These are phyloP conservation scores for Andrena haemorrhoa DNA, from an alignment of 2,888 invertebrate genomes.

Conservation along the genomic window DNA sequence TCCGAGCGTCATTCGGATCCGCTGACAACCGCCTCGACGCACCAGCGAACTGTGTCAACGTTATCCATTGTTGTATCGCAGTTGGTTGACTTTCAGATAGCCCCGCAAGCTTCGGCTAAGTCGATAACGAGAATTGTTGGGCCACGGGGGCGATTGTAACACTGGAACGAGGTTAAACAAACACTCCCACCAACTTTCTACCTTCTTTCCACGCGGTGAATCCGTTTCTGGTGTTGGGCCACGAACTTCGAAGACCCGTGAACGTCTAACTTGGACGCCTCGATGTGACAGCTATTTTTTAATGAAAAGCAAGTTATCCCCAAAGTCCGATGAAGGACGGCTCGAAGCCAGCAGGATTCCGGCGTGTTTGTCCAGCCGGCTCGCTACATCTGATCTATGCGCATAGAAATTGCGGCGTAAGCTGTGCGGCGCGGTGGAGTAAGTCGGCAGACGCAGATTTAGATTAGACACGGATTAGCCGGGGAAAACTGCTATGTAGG, in stretches of 20 bases:
- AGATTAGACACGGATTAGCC: conserved; percentile 56
- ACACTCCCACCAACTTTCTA: neutral
- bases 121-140: conserved; percentile 1
- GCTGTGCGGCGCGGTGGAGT: conserved; percentile 20
- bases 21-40: conserved; percentile 1
- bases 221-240: neutral
- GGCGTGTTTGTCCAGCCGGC: conserved; percentile 49
- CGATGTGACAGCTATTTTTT: neutral
- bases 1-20: neutral
- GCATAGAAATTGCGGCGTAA: conserved; percentile 61
- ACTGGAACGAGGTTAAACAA: neutral
- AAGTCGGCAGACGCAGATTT: conserved; percentile 47
- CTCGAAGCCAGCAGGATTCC: conserved; percentile 4
- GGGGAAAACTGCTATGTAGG: conserved; percentile 31
- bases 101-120: neutral
- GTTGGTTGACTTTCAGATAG: neutral
- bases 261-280: too few relatives aligned
- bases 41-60: conserved; percentile 1
- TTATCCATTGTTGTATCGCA: conserved; percentile 16
- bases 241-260: neutral
- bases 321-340: neutral
- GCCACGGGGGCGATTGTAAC: neutral
- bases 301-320: neutral
- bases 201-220: neutral
- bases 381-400: conserved; percentile 53